Percentiles rank a stretch among this genome's conserved stretches.
These are phyloP conservation scores for Halotydeus destructor DNA, from an alignment of 1,140 invertebrate species.

Conservation along the genomic window DNA sequence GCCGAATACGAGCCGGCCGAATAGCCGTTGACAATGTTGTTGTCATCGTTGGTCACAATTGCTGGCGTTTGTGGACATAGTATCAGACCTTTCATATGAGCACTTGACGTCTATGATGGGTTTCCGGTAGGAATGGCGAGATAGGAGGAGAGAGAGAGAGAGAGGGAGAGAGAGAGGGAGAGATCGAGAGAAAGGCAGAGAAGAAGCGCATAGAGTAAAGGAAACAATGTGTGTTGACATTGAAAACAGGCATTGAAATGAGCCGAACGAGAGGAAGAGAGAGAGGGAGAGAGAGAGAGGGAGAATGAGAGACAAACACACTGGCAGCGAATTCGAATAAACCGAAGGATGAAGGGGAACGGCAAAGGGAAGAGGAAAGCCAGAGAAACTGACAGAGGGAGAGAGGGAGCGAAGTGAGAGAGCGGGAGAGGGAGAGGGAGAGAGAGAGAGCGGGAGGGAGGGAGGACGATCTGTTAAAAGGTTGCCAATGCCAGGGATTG, in stretches of 20 bases:
- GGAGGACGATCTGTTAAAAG: no score
- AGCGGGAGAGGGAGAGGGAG: no score
- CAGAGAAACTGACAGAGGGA: no score
- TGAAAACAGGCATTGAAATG: not conserved
- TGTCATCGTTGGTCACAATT: not conserved
- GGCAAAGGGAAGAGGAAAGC: no score
- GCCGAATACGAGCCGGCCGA: not conserved
- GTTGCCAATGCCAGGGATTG: no score
- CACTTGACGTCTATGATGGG: not conserved
- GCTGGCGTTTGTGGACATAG: not conserved
- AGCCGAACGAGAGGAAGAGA: slow-evolving; percentile 3
- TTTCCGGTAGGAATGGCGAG: not conserved
- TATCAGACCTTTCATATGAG: not conserved
- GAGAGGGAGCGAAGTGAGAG: no score
- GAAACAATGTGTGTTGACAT: not conserved
- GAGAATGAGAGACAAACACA: no score
- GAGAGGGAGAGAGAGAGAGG: slow-evolving; percentile 2
- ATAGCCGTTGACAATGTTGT: not conserved
- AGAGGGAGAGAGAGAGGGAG: not conserved
- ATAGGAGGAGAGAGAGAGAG: no score
- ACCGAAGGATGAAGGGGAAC: no score
- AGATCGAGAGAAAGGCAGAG: not conserved
- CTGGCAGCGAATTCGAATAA: no score
- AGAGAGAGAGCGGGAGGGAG: no score
- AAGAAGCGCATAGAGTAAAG: not conserved